Base-by-base conservation (phyloP, 2,113 vertebrate genomes). In the Pica pica region DNA sequence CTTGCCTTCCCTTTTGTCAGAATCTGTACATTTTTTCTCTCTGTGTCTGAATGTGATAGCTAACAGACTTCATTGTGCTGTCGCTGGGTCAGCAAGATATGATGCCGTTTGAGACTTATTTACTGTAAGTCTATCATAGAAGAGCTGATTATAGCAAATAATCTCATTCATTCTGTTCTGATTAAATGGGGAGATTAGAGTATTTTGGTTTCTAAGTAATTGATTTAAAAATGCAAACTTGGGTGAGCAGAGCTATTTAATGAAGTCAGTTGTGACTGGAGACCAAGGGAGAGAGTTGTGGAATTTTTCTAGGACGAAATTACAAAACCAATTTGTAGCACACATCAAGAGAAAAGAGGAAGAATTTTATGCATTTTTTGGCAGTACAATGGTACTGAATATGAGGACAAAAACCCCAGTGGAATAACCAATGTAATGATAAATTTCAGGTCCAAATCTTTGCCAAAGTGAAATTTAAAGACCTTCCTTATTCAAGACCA, bases 101-200 rank as follows among this genome's bases (percentile, higher is more conserved):
- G 77, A 83, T 95, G 73, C 68, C 0, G 0, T 89, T 96, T 89
- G 74, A 82, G 84, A 56, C 65, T 89, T 87, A 61, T 84, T 89
- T 93, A 82, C 84, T 93, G 6, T 77, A 94, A 73, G n/a, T 83
- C 86, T 94, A 18, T 93, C 93, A 68, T n/a, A 56, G 78, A 89
- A 95, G 87, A 89, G 56, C 81, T 94, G 77, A 82, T 94, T 82
- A 79, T 84, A 78, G 81, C 93, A 89, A 91, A 96, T 89, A 84
- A 94, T 89, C 92, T 93, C 74, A 77, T 92, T 95, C 81, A 46
- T 94, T 94, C 80, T 5, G 20, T 91, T 91, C 78, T 90, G 94
- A 95, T 94, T 89, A 96, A 94, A 79, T 68, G 65, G 26, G n/a
- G 52, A 90, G 44, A 93, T 87, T 79, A 68, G 88, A 91, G 60